Evolutionary conservation across 1,140 invertebrate genomes (phyloP).

Genomic region (Helicorthomorpha holstii): DNA sequence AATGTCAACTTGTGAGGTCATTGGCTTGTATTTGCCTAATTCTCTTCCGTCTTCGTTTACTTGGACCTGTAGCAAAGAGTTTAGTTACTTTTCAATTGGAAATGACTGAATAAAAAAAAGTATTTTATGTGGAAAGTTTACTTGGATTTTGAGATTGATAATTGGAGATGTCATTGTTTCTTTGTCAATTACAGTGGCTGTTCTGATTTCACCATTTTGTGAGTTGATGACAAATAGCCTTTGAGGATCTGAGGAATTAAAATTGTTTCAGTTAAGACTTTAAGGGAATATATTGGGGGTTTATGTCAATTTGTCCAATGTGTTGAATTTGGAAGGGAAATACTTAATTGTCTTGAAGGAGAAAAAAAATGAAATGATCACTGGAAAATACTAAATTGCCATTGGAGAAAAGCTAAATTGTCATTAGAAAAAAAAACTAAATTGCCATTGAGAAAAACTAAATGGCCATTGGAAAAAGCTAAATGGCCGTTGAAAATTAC

Average conservation of each 20-base stretch:
- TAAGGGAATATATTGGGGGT: not conserved
- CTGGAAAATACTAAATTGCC: not conserved
- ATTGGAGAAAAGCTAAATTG: no score
- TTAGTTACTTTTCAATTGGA: not conserved
- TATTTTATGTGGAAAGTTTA: constrained; percentile 13
- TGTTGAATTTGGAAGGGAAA: not conserved
- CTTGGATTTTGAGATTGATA: constrained; percentile 48
- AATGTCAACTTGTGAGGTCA: constrained; percentile 25
- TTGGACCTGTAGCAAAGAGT: not conserved
- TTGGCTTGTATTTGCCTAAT: constrained; percentile 3
- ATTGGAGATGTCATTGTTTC: constrained; percentile 59
- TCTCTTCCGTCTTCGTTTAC: not conserved
- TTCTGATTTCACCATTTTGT: constrained; percentile 55
- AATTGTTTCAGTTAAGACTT: not conserved
- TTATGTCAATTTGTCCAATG: not conserved
- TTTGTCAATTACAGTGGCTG: constrained; percentile 62
- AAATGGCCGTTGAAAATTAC: no score
- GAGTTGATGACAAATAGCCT: constrained; percentile 69
- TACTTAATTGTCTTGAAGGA: not conserved
- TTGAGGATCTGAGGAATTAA: constrained; percentile 20
- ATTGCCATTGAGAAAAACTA: no score
- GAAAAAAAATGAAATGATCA: not conserved
- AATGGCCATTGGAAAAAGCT: no score
- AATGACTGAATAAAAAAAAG: not conserved
- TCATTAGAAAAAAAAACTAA: no score